phyloP scores from a whole-genome alignment of 2,888 invertebrate genomes.

The Linnaemya vulpina region DNA sequence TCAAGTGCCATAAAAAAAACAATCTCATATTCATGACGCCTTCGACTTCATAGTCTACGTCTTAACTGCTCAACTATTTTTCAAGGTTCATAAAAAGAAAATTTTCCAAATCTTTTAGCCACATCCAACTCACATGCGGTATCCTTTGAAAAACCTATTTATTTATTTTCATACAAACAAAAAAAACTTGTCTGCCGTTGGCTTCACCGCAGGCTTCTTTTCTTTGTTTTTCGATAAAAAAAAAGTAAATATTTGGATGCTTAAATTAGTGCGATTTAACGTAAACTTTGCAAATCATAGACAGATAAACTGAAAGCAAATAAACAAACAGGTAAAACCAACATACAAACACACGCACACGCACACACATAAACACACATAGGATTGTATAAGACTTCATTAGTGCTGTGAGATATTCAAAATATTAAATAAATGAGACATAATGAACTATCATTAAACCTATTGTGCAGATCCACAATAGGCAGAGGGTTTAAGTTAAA shows the following conservation, averaged over 20 bases:
- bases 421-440: slow-evolving; percentile 28
- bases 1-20: no score
- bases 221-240: not conserved
- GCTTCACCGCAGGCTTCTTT: not conserved
- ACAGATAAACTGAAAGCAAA: not conserved
- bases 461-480: slow-evolving; percentile 9
- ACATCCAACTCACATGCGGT: no score
- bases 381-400: not conserved
- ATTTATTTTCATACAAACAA: not conserved
- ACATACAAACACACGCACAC: no score
- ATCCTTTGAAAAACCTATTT: not conserved
- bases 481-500: not conserved
- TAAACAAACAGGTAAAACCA: not conserved
- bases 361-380: not conserved
- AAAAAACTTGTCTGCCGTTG: not conserved
- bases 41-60: no score
- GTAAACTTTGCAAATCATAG: not conserved
- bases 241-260: not conserved
- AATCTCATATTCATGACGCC: no score
- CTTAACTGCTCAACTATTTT: no score
- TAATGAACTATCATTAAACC: slow-evolving; percentile 47
- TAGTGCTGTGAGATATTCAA: not conserved
- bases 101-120: no score
- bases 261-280: not conserved
- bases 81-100: no score